Base-by-base conservation (phyloP, 2,797 vertebrate species). In the Gouania willdenowi region DNA sequence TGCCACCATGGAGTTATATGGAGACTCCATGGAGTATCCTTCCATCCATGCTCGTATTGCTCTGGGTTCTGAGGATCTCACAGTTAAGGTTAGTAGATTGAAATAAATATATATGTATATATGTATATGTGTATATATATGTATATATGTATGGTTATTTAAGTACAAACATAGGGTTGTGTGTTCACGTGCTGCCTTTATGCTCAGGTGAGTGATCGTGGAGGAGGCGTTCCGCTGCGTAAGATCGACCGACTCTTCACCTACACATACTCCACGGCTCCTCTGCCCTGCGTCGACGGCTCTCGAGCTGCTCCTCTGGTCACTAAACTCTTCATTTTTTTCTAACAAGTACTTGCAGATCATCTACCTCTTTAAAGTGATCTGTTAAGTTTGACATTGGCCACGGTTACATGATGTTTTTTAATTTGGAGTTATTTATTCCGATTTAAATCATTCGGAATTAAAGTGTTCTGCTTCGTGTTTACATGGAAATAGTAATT, bases 241-340 rank as follows among this genome's bases (percentile, higher is more conserved):
- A 99, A 99, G 78, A 99, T 96, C 1, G 96, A 99, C 67, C 75
- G 95, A 51, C 78, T 99, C 11, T 99, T 99, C 68, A 98, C 95
- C 69, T 98, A 99, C 75, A 98, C 97, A 43, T 98, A 98, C 82
- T 97, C 95, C 50, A 99, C 97, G 1, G 97, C 96, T 23, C 97
- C 95, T 0, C 88, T 87, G 18, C 97, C 97, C 40, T 91, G 77
- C 57, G 80, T 91, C 7, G 93, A 94, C 48, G 88, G 87, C 0
- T 90, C 93, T 5, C 85, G 86, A 2, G 96, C 92, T 1, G 89
- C 87, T 30, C 97, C 97, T 36, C 84, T 99, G 93, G 97, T 98
- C 64, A 71, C 85, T 73, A n/a, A n/a, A n/a, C n/a, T n/a, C n/a
- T n/a, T n/a, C n/a, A n/a, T n/a, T n/a, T n/a, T n/a, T n/a, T n/a